Evolutionary conservation across 2,888 invertebrate genomes (phyloP).

Genomic region (Brenthis ino): DNA sequence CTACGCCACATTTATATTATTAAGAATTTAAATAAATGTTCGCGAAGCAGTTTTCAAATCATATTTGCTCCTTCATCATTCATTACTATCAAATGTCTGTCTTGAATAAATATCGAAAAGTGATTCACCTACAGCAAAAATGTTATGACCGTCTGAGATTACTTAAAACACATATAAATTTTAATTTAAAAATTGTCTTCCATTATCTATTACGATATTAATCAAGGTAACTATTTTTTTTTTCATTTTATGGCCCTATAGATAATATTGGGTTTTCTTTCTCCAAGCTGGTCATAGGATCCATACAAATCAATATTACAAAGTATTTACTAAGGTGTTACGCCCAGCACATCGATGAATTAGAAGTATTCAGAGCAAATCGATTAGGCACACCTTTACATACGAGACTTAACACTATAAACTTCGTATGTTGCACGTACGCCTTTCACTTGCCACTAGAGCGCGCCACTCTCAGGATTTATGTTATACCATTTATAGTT

Average conservation of each 20-base stretch:
- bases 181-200: background rate
- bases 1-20: background rate
- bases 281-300: slow-evolving; percentile 20
- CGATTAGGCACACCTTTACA: slow-evolving; percentile 17
- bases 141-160: too few species aligned
- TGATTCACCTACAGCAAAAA: background rate
- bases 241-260: background rate
- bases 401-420: slow-evolving; percentile 7
- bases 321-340: slow-evolving; percentile 23
- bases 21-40: background rate
- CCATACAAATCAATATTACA: slow-evolving; percentile 22
- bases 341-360: slow-evolving; percentile 27
- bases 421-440: background rate
- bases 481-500: background rate
- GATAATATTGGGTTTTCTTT: slow-evolving; percentile 17
- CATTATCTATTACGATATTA: too few species aligned
- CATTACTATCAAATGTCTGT: background rate
- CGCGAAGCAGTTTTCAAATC: background rate
- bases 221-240: too few species aligned
- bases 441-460: slow-evolving; percentile 16
- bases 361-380: slow-evolving; percentile 29
- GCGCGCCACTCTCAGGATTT: background rate
- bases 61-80: background rate
- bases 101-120: slow-evolving; percentile 15
- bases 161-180: background rate